Conservation (phyloP, 2,113 vertebrate species). For the Alexandromys fortis region DNA sequence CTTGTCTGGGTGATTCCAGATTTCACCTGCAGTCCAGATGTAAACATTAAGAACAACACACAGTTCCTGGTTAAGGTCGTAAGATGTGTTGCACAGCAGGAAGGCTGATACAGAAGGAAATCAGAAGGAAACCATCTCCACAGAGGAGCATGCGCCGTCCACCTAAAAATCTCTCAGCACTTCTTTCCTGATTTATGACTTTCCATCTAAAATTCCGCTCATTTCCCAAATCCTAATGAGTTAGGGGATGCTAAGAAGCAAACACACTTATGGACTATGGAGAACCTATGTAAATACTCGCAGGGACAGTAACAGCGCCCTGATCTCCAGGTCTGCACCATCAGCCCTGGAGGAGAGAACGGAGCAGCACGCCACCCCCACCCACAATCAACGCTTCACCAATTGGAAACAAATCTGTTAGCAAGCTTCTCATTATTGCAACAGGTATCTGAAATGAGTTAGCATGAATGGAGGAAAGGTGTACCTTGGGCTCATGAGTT, state of each 20-base stretch:
- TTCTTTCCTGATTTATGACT: background rate
- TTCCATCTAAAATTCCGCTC: background rate
- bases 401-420: background rate
- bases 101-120: background rate
- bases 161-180: background rate
- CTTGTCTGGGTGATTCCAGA: background rate
- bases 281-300: background rate
- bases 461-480: background rate
- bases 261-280: background rate
- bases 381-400: too few species aligned
- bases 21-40: background rate
- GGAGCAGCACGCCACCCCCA: too few species aligned
- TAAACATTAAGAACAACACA: background rate
- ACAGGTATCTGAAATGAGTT: background rate
- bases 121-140: background rate
- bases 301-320: background rate
- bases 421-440: background rate
- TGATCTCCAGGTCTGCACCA: background rate
- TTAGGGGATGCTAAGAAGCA: background rate
- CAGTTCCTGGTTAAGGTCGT: background rate
- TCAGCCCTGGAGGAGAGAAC: background rate
- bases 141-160: background rate
- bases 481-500: background rate
- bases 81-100: background rate
- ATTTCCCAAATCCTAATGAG: background rate